Evolutionary conservation across 2,113 vertebrate species (phyloP).

Genomic region (Barnardius zonarius): DNA sequence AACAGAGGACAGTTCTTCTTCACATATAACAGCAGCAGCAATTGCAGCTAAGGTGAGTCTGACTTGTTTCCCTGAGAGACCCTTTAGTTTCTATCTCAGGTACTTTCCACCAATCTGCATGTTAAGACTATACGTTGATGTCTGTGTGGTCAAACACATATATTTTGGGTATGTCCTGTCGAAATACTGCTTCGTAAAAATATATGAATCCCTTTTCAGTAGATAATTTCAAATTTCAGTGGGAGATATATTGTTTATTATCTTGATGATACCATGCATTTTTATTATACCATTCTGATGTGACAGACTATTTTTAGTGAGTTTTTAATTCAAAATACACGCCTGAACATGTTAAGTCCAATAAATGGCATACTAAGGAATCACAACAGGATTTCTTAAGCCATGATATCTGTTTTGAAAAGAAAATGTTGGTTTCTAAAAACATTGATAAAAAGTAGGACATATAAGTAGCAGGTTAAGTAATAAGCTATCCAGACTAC

Average conservation of each 20-base stretch:
- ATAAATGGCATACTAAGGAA: not conserved
- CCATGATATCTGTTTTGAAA: not conserved
- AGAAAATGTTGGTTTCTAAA: not conserved
- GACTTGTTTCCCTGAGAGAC: not conserved
- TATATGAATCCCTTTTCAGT: not conserved
- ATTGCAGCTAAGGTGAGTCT: constrained; percentile 94
- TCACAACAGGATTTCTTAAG: not conserved
- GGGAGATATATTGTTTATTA: not conserved
- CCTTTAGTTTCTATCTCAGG: constrained; percentile 20
- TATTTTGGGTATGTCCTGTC: not conserved
- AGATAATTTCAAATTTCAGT: not conserved
- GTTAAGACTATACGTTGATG: not conserved
- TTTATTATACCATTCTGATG: not conserved
- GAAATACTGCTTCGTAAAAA: not conserved
- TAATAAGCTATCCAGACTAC: not conserved
- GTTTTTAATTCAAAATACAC: not conserved
- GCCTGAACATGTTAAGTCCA: not conserved
- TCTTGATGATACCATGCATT: not conserved
- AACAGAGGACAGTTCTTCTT: constrained; percentile 95
- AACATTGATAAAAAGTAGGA: not conserved
- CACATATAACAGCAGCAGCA: constrained; percentile 96
- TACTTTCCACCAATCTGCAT: constrained; percentile 6
- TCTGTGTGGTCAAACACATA: not conserved
- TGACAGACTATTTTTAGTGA: not conserved
- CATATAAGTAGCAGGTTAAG: not conserved